phyloP scores from a whole-genome alignment of 2,888 invertebrate genomes.

The Sarcophaga variegata region DNA sequence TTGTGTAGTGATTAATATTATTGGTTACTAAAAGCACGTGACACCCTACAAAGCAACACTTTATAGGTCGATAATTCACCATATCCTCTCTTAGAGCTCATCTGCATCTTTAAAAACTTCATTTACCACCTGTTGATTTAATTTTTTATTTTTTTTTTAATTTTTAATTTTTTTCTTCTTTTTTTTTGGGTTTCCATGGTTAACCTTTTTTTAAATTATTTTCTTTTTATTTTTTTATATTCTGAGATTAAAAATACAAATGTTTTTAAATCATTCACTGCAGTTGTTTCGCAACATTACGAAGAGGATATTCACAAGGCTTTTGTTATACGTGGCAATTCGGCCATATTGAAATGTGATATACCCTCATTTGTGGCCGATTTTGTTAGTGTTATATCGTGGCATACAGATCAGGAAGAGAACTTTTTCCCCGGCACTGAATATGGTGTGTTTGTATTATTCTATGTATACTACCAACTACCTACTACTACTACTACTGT shows the following conservation, averaged over 20 bases:
- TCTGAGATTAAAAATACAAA: not conserved
- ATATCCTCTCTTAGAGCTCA: constrained; percentile 38
- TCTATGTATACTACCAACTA: not conserved
- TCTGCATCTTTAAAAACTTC: constrained; percentile 19
- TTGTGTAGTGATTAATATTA: constrained; percentile 47
- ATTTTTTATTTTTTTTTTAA: constrained; percentile 41
- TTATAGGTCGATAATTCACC: not conserved
- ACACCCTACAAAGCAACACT: not conserved
- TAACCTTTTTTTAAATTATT: not conserved
- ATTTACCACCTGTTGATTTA: not conserved
- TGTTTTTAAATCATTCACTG: constrained; percentile 53
- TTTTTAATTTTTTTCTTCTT: constrained; percentile 39
- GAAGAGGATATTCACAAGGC: constrained; percentile 96
- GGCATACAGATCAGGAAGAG: constrained; percentile 88
- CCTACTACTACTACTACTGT: not conserved
- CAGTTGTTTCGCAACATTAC: constrained; percentile 95
- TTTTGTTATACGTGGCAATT: constrained; percentile 94
- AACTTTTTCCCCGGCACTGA: constrained; percentile 81
- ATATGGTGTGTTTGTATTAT: constrained; percentile 79
- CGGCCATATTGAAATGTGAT: constrained; percentile 93
- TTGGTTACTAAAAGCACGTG: constrained; percentile 60
- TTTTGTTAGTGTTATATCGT: constrained; percentile 93
- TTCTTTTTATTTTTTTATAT: constrained; percentile 8
- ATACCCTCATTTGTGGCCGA: constrained; percentile 96
- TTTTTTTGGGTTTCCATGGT: constrained; percentile 39